Evolutionary conservation across 2,888 invertebrate genomes (phyloP).

Genomic region (Yponomeuta plumbellus): DNA sequence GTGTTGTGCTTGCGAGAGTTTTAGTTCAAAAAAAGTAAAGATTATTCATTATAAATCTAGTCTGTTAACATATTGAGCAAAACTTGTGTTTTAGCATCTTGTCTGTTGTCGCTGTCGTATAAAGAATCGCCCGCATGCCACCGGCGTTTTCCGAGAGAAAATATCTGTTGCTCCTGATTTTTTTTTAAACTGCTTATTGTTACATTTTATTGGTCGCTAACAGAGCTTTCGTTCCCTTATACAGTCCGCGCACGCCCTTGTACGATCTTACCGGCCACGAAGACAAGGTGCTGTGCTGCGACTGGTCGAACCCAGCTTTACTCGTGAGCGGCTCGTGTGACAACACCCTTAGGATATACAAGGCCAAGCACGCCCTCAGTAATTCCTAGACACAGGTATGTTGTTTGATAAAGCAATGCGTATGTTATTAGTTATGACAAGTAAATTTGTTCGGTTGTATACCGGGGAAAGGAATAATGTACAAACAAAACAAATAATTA

Average conservation of each 20-base stretch:
- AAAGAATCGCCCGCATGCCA: too few relatives aligned
- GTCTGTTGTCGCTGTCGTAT: not conserved
- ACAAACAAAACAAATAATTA: not conserved
- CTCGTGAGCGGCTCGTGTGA: constrained; percentile 96
- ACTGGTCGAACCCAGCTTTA: constrained; percentile 92
- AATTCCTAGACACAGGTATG: constrained; percentile 31
- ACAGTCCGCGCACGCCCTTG: constrained; percentile 91
- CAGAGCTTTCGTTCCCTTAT: not conserved
- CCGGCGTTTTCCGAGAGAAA: too few relatives aligned
- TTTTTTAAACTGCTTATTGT: too few relatives aligned
- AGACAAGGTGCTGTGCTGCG: constrained; percentile 93
- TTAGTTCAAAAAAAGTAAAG: too few relatives aligned
- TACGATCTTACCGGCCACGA: constrained; percentile 96
- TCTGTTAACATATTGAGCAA: too few relatives aligned
- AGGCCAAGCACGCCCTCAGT: constrained; percentile 71
- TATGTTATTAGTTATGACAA: not conserved
- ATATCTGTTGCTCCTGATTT: too few relatives aligned
- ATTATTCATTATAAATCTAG: too few relatives aligned
- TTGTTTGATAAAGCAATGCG: not conserved
- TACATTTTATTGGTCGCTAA: too few relatives aligned
- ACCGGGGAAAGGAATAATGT: not conserved
- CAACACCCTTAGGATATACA: constrained; percentile 93
- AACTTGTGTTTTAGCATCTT: too few relatives aligned
- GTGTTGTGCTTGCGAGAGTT: too few relatives aligned
- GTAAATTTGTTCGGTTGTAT: too few relatives aligned